Conservation (phyloP, 2,797 vertebrate genomes). For the Parauchenoglanis ngamensis region DNA sequence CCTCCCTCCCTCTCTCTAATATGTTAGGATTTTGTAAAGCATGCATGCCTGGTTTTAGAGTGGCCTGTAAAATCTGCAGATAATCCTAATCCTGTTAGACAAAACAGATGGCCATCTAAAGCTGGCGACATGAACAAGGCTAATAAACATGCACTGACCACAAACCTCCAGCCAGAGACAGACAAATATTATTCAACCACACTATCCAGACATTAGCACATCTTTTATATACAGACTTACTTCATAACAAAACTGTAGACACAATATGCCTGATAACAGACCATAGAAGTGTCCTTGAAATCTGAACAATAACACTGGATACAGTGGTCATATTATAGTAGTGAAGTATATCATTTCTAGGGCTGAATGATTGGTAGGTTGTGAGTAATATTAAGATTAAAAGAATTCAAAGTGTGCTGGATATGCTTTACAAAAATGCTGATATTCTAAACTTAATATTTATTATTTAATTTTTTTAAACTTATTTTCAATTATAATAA, state of each 20-base stretch:
- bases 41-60: conserved; percentile 63
- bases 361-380: background rate
- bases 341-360: background rate
- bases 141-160: conserved; percentile 48
- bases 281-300: background rate
- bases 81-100: conserved; percentile 80
- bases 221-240: conserved; percentile 38
- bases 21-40: conserved; percentile 33
- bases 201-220: conserved; percentile 44
- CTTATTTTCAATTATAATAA: too few species aligned
- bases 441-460: background rate
- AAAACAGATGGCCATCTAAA: conserved; percentile 79
- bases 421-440: background rate
- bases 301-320: background rate
- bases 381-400: background rate
- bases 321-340: background rate
- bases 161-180: conserved; percentile 31
- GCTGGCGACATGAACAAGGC: conserved; percentile 59
- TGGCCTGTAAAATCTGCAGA: conserved; percentile 59
- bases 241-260: conserved; percentile 17
- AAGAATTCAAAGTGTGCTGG: background rate
- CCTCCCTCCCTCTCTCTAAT: conserved; percentile 37
- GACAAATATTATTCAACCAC: conserved; percentile 30
- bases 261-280: conserved; percentile 31
- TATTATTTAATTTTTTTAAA: too few species aligned